phyloP scores from a whole-genome alignment of 2,113 vertebrate genomes.

The Perca flavescens region DNA sequence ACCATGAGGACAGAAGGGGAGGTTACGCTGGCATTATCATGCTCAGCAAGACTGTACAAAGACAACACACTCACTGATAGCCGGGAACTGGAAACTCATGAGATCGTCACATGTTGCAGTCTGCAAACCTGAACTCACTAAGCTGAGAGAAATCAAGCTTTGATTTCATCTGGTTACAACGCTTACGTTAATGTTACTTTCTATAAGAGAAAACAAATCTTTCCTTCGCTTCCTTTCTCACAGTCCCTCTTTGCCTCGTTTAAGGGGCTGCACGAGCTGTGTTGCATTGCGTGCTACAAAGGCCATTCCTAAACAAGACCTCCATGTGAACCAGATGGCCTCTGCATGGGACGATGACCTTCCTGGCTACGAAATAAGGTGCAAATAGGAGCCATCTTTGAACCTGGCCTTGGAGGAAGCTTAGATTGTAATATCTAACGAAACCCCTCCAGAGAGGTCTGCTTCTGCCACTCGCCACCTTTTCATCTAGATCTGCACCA shows the following conservation, averaged over 20 bases:
- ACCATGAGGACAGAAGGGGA: constrained; percentile 69
- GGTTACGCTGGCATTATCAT: constrained; percentile 60
- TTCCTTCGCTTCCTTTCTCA: constrained; percentile 57
- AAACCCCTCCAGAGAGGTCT: constrained; percentile 73
- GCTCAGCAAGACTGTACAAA: constrained; percentile 59
- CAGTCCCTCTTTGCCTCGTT: constrained; percentile 45
- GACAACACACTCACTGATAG: constrained; percentile 68
- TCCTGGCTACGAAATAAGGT: constrained; percentile 80
- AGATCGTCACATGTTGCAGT: constrained; percentile 64
- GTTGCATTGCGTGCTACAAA: constrained; percentile 64
- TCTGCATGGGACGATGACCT: constrained; percentile 74
- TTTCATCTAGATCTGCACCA: constrained; percentile 70
- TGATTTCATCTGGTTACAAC: constrained; percentile 39
- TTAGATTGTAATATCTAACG: constrained; percentile 78
- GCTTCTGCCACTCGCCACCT: constrained; percentile 65
- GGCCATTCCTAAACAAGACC: constrained; percentile 64
- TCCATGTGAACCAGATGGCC: constrained; percentile 79
- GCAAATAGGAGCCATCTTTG: constrained; percentile 83
- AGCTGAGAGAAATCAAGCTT: constrained; percentile 16
- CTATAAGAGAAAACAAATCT: constrained; percentile 1
- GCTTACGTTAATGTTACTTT: constrained; percentile 7
- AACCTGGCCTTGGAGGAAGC: constrained; percentile 78
- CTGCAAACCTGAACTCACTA: constrained; percentile 26
- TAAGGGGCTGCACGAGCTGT: constrained; percentile 5
- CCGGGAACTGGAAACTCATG: constrained; percentile 52